A percentile compares a stretch with the other conserved stretches of the same genome.
phyloP scores from a whole-genome alignment of 2,888 invertebrate genomes.

The Mesoligia furuncula region DNA sequence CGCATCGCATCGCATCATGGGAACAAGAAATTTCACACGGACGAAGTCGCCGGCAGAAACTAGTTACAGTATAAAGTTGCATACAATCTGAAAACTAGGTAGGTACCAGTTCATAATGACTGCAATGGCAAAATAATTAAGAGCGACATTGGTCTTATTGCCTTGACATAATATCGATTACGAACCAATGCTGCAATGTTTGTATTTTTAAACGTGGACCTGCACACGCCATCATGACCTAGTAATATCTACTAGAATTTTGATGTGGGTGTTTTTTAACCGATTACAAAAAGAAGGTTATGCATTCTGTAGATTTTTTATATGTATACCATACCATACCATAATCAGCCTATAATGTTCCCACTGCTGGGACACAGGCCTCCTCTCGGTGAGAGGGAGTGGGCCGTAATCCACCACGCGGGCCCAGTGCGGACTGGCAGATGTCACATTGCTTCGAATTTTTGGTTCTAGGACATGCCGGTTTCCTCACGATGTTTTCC shows the following conservation, averaged over 20 bases:
- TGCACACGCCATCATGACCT: neutral
- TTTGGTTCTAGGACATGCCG: no score
- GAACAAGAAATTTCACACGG: neutral
- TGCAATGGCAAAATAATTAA: constrained; percentile 52
- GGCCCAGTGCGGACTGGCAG: no score
- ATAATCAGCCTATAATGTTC: no score
- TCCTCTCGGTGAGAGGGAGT: no score
- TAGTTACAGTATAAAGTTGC: neutral
- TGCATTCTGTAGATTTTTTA: neutral
- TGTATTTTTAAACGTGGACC: constrained; percentile 20
- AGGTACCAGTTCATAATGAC: neutral
- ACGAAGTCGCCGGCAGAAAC: neutral
- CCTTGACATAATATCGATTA: constrained; percentile 52
- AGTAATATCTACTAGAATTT: neutral
- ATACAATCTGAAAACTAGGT: neutral
- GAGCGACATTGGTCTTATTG: constrained; percentile 37
- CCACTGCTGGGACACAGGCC: no score
- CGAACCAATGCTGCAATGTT: constrained; percentile 28
- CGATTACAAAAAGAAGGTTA: neutral
- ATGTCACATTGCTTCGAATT: no score
- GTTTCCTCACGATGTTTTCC: no score
- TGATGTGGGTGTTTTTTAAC: neutral
- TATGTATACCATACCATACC: no score
- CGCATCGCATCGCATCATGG: no score
- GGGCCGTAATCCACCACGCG: no score